phyloP scores from a whole-genome alignment of 2,888 invertebrate genomes.

The Phlogophora meticulosa region DNA sequence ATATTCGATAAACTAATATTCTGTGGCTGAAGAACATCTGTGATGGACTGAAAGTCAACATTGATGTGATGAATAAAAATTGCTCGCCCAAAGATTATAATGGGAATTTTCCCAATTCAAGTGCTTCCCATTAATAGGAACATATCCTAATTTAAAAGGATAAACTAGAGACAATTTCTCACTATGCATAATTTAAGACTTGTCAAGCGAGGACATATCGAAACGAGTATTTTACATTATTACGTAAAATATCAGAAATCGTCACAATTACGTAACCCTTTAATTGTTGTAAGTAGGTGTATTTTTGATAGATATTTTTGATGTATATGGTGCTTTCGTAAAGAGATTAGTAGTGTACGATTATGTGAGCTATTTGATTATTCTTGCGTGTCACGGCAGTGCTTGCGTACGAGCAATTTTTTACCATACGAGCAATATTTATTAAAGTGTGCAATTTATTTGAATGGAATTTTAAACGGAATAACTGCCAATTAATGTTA shows the following conservation, averaged over 20 bases:
- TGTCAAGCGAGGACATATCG: constrained; percentile 65
- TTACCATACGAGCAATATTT: constrained; percentile 47
- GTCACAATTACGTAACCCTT: constrained; percentile 65
- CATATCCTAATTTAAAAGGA: constrained; percentile 21
- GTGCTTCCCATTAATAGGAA: constrained; percentile 21
- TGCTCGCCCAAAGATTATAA: constrained; percentile 62
- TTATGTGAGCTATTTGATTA: constrained; percentile 36
- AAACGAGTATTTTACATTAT: constrained; percentile 53
- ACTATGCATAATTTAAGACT: constrained; percentile 66
- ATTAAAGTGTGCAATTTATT: constrained; percentile 50
- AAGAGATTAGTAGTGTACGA: constrained; percentile 69
- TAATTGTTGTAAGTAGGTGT: constrained; percentile 51
- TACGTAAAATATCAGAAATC: constrained; percentile 56
- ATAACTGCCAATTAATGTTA: constrained; percentile 22
- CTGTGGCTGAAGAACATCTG: constrained; percentile 42
- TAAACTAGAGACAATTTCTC: constrained; percentile 42
- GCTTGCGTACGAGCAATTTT: constrained; percentile 28
- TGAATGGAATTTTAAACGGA: constrained; percentile 16
- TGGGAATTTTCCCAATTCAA: constrained; percentile 46
- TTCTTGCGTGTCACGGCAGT: constrained; percentile 21
- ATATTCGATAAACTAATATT: constrained; percentile 19
- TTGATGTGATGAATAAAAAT: constrained; percentile 38
- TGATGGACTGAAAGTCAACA: constrained; percentile 61
- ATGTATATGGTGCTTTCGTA: constrained; percentile 70
- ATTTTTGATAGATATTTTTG: constrained; percentile 66